Evolutionary conservation across 2,888 invertebrate species (phyloP).

Genomic region (Odiellus spinosus): DNA sequence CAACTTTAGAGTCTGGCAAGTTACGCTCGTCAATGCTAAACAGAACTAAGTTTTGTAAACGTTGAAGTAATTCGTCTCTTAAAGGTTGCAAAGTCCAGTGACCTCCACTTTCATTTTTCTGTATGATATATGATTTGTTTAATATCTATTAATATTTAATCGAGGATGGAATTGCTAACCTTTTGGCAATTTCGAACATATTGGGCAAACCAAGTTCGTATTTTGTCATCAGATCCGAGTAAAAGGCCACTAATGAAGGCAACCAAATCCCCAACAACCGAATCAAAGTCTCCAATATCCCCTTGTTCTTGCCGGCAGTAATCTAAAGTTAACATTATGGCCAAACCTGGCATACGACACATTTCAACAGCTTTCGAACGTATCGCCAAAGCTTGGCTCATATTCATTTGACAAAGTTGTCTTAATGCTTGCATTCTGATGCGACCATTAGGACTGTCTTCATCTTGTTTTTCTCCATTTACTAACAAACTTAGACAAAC

Average conservation of each 20-base stretch:
- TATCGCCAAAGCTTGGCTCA: conserved; percentile 64
- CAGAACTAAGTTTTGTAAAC: conserved; percentile 22
- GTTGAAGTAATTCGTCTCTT: conserved; percentile 52
- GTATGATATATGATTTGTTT: not conserved
- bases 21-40: conserved; percentile 22
- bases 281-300: conserved; percentile 8
- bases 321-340: conserved; percentile 61
- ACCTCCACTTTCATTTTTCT: conserved; percentile 36
- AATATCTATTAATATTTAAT: no score
- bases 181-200: conserved; percentile 77
- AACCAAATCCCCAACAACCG: conserved; percentile 39
- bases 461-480: conserved; percentile 72
- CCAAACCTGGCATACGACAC: conserved; percentile 74
- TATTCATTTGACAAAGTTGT: conserved; percentile 74
- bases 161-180: conserved; percentile 2
- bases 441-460: conserved; percentile 65
- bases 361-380: conserved; percentile 75
- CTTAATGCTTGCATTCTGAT: conserved; percentile 56
- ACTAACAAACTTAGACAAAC: conserved; percentile 69
- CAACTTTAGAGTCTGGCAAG: conserved; percentile 46
- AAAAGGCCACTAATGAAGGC: conserved; percentile 75
- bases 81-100: conserved; percentile 50
- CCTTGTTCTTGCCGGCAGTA: conserved; percentile 18
- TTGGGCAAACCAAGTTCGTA: conserved; percentile 80
- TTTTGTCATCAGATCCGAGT: conserved; percentile 73